Evolutionary conservation across 2,888 invertebrate genomes (phyloP), one percentile per base, ranked within the genome.

Genomic region (Euproctis similis): DNA sequence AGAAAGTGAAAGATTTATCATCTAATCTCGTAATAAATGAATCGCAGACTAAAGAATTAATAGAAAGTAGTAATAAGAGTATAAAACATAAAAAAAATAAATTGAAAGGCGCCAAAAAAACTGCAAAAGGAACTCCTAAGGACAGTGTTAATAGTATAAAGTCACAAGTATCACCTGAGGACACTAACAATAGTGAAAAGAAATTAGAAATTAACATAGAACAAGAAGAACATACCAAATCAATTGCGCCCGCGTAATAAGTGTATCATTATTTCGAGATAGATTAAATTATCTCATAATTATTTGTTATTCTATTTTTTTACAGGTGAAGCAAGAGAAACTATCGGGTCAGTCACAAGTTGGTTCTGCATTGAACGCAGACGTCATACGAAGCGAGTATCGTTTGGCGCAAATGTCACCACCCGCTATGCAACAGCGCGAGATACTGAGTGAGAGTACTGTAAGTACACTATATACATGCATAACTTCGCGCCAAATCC

Each of bases 391-490:
- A 30, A 81, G 76, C 41, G 82, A 82, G 39, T 84, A 84, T 54
- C 53, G 81, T 3, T 60, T 82, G 2, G 64, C 76, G 0, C 62
- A 71, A 12, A 62, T 63, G 2, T 45, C 49, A 12, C 38, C 56
- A 9, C 66, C 69, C 1, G 66, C 75, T 6, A 56, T 90, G 38
- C 89, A 90, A 43, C 89, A 90, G 44, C 72, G 90, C 25, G 91
- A 91, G 54, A 89, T 91, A 32, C 86, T 90, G 18, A 89, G 88
- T 16, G 89, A 90, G 53, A 88, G 88, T 8, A 88, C 88, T 3
- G 88, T 89, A 48, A 58, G 65, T 48, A 26, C 9, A n/a, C 2
- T 8, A 9, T 11, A 11, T 21, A 10, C 4, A 8, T 24, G 7
- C 16, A 12, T 24, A 23, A 28, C 16, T 14, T 6, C 14, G 14